These are phyloP conservation scores for Galeruca laticollis DNA, from an alignment of 2,888 invertebrate genomes.

Conservation along the genomic window DNA sequence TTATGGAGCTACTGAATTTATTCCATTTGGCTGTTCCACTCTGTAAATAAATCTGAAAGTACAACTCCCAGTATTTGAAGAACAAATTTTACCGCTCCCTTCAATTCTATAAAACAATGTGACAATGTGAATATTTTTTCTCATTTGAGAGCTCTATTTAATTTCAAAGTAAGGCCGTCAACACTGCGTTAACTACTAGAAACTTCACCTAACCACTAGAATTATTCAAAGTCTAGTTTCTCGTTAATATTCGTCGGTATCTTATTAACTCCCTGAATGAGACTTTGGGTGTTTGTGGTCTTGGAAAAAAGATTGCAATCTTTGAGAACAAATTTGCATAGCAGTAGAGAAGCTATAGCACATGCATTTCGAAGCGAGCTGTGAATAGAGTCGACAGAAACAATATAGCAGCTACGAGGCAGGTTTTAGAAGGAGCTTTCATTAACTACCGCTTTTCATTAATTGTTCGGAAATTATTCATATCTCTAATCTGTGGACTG, in stretches of 20 bases:
- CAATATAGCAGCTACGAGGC: conserved; percentile 57
- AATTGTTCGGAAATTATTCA: conserved; percentile 65
- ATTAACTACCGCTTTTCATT: conserved; percentile 63
- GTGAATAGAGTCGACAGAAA: conserved; percentile 61
- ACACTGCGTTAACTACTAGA: conserved; percentile 11
- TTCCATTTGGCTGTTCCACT: too few species aligned
- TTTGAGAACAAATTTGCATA: conserved; percentile 62
- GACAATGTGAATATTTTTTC: background rate
- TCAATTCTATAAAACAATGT: too few species aligned
- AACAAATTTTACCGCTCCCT: too few species aligned
- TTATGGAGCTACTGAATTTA: too few species aligned
- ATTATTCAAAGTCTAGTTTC: conserved; percentile 13
- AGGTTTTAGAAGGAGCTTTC: conserved; percentile 60
- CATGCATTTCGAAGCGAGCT: conserved; percentile 61
- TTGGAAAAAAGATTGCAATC: conserved; percentile 60
- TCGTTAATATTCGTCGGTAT: conserved; percentile 17
- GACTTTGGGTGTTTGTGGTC: conserved; percentile 19
- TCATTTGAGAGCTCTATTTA: background rate
- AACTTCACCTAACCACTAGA: conserved; percentile 13
- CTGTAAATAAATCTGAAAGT: too few species aligned
- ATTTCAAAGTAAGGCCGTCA: conserved; percentile 12
- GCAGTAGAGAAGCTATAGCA: conserved; percentile 59
- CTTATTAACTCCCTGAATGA: conserved; percentile 27
- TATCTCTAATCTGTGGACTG: conserved; percentile 65
- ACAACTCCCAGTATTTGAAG: too few species aligned